Conservation (phyloP, 2,888 invertebrate genomes). For the Dolichopus griseipennis region DNA sequence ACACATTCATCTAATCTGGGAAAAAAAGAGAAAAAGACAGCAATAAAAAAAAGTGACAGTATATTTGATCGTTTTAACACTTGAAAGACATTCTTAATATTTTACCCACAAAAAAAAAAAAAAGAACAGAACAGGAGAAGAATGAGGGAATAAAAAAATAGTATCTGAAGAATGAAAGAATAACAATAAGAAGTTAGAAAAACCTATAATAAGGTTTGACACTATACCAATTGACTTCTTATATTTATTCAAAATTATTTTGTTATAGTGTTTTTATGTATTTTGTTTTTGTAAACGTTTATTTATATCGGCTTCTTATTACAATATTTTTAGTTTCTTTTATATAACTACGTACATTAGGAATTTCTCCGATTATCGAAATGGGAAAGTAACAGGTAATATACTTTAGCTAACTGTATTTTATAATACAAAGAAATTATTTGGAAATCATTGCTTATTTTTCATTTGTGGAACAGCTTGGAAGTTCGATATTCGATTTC, state of each 20-base stretch:
- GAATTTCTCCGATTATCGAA: too few species aligned
- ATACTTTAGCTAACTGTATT: too few species aligned
- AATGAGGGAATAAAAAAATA: neutral
- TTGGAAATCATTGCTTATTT: too few species aligned
- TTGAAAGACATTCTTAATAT: slow-evolving; percentile 5
- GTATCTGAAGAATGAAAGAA: neutral
- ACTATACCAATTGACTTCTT: slow-evolving; percentile 9
- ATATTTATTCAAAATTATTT: neutral
- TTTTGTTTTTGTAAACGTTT: too few species aligned
- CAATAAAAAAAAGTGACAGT: slow-evolving; percentile 7
- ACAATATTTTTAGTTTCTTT: too few species aligned
- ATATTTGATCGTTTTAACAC: slow-evolving; percentile 7
- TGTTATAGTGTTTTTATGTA: neutral
- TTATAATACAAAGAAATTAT: too few species aligned
- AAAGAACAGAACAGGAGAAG: neutral
- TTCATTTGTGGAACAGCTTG: too few species aligned
- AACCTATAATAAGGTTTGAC: neutral
- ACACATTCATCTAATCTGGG: neutral
- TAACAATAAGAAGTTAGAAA: neutral
- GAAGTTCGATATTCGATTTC: too few species aligned
- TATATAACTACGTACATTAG: too few species aligned
- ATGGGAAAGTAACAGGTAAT: too few species aligned
- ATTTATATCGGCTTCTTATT: too few species aligned
- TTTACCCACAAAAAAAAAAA: neutral
- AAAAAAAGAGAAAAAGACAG: neutral